Conservation (phyloP, 2,113 vertebrate genomes). For the Hassar affinis region DNA sequence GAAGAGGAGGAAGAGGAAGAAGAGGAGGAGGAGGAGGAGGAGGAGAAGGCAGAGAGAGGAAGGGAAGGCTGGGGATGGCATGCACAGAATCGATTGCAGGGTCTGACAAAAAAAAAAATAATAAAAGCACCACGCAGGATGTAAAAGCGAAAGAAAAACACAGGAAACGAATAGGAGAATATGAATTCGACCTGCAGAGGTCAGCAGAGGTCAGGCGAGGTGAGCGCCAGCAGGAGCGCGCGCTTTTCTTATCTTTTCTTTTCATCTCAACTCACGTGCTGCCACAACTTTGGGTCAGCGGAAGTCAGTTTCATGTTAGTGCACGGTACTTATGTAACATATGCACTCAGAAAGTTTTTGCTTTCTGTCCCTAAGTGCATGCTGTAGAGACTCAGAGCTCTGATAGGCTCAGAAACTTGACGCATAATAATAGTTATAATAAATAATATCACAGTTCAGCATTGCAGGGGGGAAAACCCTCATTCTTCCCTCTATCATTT, state of each 20-base stretch:
- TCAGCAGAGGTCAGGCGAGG: constrained; percentile 13
- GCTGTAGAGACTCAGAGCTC: background rate
- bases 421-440: background rate
- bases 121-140: background rate
- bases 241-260: too few species aligned
- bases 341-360: background rate
- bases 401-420: background rate
- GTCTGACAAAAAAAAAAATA: background rate
- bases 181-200: constrained; percentile 11
- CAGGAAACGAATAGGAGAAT: background rate
- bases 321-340: background rate
- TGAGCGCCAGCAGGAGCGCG: background rate
- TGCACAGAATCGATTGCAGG: too few species aligned
- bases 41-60: background rate
- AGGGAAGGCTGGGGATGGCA: background rate
- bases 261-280: too few species aligned
- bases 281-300: background rate
- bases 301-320: background rate
- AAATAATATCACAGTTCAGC: background rate
- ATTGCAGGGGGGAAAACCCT: background rate
- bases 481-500: background rate
- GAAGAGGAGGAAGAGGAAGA: background rate
- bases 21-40: too few species aligned
- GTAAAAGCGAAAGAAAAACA: background rate
- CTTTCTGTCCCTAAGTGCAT: background rate